Evolutionary conservation across 2,113 vertebrate genomes (phyloP), one percentile per base, ranked within the genome.

Genomic region (Riparia riparia): DNA sequence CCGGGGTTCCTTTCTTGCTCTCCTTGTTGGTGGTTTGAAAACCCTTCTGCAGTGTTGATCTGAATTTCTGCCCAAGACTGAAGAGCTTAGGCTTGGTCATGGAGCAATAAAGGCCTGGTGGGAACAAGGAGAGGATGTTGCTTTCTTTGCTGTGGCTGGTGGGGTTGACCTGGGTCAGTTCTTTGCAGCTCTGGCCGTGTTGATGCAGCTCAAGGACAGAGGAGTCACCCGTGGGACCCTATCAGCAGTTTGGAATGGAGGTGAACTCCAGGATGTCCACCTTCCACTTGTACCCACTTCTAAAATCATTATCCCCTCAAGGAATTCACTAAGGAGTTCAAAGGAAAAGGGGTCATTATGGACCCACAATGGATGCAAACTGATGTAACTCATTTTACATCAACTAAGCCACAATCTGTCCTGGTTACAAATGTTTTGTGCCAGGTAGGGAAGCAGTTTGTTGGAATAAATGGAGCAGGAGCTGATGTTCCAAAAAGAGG

Each of bases 331-430:
- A 32, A 63, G 24, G 24, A 45, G 17, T 37, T 73, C 21, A 14
- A 34, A 80, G 41, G 1, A 44, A 71, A 66, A 88, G 54, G n/a
- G 15, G 17, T 29, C 12, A 37, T 17, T 31, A n/a, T 0, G 0
- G 12, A 28, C 3, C 39, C 50, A 60, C 19, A 17, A 9, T 8
- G 21, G n/a, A 8, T 81, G n/a, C 42, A 51, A 37, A 26, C 21
- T 19, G 16, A 2, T 81, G 9, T 22, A 44, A 54, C 11, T 86
- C 28, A 12, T 53, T 65, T 86, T 39, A 21, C 24, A 50, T 31
- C 47, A 66, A 1, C 8, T 14, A 39, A 88, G 39, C 13, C 34
- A 20, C 6, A 5, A 1, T 71, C 58, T 83, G 26, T 74, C 89
- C 64, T 20, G 8, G 29, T 66, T 95, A n/a, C 47, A 70, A 80